Conservation (phyloP, 2,797 vertebrate genomes). For the Chrysolophus pictus region DNA sequence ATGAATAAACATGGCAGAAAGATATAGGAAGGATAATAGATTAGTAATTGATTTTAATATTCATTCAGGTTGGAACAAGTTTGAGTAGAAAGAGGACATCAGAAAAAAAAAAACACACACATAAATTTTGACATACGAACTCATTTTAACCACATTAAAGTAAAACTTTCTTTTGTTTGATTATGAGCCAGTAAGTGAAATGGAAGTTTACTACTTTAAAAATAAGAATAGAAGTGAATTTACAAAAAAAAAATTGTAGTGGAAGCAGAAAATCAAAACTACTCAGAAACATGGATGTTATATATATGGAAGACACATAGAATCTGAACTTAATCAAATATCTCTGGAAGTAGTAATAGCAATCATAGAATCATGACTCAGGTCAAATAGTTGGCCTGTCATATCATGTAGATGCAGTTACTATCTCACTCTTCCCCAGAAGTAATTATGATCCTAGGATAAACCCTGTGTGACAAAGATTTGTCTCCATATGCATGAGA, state of each 20-base stretch:
- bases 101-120: not conserved
- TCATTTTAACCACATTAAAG: not conserved
- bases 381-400: not conserved
- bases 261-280: not conserved
- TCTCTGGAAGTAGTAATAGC: not conserved
- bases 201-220: not conserved
- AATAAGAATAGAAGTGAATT: not conserved
- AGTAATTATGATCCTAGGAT: not conserved
- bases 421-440: not conserved
- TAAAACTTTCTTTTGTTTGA: not conserved
- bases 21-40: not conserved
- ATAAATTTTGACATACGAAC: not conserved
- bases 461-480: not conserved
- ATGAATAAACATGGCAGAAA: not conserved
- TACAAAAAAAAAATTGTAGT: not conserved
- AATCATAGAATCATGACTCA: accelerated
- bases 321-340: not conserved
- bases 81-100: not conserved
- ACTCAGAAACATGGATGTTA: not conserved
- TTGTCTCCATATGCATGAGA: not conserved
- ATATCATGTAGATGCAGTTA: not conserved
- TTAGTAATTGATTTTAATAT: not conserved
- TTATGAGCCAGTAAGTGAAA: not conserved
- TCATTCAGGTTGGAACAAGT: not conserved
- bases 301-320: not conserved